phyloP scores from a whole-genome alignment of 2,888 invertebrate species.

The Drosophila setosimentum region DNA sequence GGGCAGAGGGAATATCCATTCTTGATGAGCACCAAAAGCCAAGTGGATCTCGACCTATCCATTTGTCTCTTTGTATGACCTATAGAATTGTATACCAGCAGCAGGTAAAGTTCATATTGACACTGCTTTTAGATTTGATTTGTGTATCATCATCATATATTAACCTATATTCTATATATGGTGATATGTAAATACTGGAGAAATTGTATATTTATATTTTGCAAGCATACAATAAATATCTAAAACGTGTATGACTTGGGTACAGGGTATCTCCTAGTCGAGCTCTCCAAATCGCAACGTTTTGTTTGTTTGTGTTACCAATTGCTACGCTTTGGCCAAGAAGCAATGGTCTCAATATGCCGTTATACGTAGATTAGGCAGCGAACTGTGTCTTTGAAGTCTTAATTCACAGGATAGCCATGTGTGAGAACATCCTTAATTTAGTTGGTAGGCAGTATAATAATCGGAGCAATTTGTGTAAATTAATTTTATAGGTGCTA shows the following conservation, averaged over 20 bases:
- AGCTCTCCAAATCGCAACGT: neutral
- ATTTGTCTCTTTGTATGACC: neutral
- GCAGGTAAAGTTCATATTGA: neutral
- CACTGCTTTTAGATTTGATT: neutral
- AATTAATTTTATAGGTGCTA: no score
- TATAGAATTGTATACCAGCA: neutral
- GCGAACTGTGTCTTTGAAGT: conserved; percentile 11
- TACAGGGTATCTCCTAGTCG: neutral
- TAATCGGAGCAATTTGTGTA: neutral
- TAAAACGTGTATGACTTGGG: neutral
- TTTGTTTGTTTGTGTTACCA: conserved; percentile 4
- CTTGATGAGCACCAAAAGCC: neutral
- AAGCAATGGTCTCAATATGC: conserved; percentile 24
- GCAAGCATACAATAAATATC: neutral
- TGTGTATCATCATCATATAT: neutral
- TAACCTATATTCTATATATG: neutral
- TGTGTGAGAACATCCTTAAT: conserved; percentile 33
- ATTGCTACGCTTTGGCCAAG: conserved; percentile 22
- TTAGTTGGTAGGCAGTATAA: neutral
- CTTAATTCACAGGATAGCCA: conserved; percentile 38
- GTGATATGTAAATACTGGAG: neutral
- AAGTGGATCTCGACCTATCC: neutral
- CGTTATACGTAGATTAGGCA: conserved; percentile 21
- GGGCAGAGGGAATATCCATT: neutral
- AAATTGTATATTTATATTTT: neutral